Evolutionary conservation across 2,888 invertebrate genomes (phyloP).

Genomic region (Caenorhabditis virilis): DNA sequence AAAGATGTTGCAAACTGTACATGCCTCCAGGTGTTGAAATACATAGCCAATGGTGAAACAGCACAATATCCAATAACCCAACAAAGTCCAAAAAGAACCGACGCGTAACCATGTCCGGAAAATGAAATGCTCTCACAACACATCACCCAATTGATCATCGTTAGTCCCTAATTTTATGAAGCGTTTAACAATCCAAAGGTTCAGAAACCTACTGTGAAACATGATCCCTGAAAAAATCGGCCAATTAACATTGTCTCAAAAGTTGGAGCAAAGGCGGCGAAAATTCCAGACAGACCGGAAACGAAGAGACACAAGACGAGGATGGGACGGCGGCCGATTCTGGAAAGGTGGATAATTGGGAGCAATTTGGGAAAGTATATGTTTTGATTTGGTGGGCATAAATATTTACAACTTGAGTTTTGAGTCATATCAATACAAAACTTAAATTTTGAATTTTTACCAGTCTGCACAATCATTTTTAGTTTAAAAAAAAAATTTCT

Average conservation of each 20-base stretch:
- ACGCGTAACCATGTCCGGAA: constrained; percentile 40
- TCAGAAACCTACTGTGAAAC: constrained; percentile 30
- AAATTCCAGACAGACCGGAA: constrained; percentile 36
- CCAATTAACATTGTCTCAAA: constrained; percentile 36
- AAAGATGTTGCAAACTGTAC: constrained; percentile 45
- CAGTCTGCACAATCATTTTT: neutral
- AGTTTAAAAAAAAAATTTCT: no score
- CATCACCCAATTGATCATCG: constrained; percentile 50
- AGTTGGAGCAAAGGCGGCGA: constrained; percentile 38
- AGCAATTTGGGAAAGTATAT: no score
- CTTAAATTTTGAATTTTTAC: neutral
- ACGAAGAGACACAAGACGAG: constrained; percentile 36
- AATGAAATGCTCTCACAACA: constrained; percentile 48
- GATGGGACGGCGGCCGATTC: constrained; percentile 43
- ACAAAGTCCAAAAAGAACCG: constrained; percentile 39
- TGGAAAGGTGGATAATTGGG: no score
- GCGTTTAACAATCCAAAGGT: neutral
- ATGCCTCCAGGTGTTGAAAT: constrained; percentile 47
- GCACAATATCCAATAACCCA: constrained; percentile 55
- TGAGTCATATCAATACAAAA: neutral
- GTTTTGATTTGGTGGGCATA: no score
- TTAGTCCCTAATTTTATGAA: constrained; percentile 28
- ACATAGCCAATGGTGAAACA: constrained; percentile 51
- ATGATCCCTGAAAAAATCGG: constrained; percentile 42
- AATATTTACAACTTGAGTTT: no score